Conservation (phyloP, 1,140 invertebrate genomes). For the Solen grandis region DNA sequence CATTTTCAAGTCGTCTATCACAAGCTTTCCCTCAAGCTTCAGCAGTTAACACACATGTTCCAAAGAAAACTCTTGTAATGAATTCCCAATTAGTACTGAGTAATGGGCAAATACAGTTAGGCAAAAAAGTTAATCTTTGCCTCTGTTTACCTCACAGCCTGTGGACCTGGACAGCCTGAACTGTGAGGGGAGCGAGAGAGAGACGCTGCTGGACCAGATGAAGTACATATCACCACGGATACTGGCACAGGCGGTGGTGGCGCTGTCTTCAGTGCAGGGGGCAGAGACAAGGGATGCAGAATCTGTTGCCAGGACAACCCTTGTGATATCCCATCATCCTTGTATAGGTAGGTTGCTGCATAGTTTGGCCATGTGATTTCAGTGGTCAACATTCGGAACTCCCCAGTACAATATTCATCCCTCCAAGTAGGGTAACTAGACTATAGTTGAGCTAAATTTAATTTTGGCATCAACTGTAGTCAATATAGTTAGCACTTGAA, state of each 20-base stretch:
- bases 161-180: slow-evolving; percentile 57
- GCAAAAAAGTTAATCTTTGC: not conserved
- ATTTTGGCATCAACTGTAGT: too few relatives aligned
- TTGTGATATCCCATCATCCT: slow-evolving; percentile 76
- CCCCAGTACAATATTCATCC: not conserved
- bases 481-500: too few relatives aligned
- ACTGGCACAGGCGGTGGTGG: slow-evolving; percentile 64
- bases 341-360: slow-evolving; percentile 68
- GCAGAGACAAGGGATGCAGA: slow-evolving; percentile 71
- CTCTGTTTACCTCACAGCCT: slow-evolving; percentile 62
- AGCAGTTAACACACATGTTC: too few relatives aligned
- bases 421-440: too few relatives aligned
- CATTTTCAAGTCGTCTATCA: too few relatives aligned
- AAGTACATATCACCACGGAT: slow-evolving; percentile 67
- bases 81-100: too few relatives aligned
- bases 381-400: not conserved
- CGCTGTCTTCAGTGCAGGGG: slow-evolving; percentile 67
- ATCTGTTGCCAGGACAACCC: slow-evolving; percentile 71
- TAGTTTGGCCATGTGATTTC: too few relatives aligned
- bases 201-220: slow-evolving; percentile 42
- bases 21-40: too few relatives aligned
- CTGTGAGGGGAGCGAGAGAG: slow-evolving; percentile 60
- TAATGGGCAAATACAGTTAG: too few relatives aligned
- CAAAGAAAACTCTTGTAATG: too few relatives aligned
- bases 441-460: too few relatives aligned